Conservation (phyloP, 2,113 vertebrate species). For the Hyla sarda region DNA sequence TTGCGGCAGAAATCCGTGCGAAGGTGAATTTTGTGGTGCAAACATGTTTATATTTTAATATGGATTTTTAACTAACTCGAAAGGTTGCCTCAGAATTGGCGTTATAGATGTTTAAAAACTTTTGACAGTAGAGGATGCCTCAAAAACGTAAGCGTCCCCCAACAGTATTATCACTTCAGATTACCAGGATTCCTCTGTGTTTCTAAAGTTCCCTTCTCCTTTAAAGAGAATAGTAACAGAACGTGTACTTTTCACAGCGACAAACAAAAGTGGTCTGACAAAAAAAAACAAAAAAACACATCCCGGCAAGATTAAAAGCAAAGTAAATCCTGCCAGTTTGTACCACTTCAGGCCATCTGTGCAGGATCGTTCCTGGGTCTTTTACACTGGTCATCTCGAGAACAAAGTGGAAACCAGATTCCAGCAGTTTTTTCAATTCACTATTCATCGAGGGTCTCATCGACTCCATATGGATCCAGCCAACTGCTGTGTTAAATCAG, state of each 20-base stretch:
- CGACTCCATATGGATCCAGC: conserved; percentile 89
- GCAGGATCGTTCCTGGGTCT: conserved; percentile 77
- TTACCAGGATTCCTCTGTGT: too few species aligned
- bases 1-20: too few species aligned
- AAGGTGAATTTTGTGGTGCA: too few species aligned
- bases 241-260: not conserved
- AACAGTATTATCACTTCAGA: too few species aligned
- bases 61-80: too few species aligned
- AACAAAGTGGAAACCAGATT: conserved; percentile 96
- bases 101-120: too few species aligned
- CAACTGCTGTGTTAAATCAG: conserved; percentile 88
- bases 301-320: conserved; percentile 60
- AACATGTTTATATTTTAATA: too few species aligned
- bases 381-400: conserved; percentile 90
- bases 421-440: conserved; percentile 92
- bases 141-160: too few species aligned
- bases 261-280: conserved; percentile 41
- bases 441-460: conserved; percentile 92
- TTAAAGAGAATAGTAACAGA: not conserved
- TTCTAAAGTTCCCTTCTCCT: too few species aligned
- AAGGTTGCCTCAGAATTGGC: too few species aligned
- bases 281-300: conserved; percentile 51
- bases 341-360: conserved; percentile 91
- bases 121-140: too few species aligned
- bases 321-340: conserved; percentile 68